Evolutionary conservation across 2,888 invertebrate species (phyloP).

Genomic region (Rhimphoctona megacephalus): DNA sequence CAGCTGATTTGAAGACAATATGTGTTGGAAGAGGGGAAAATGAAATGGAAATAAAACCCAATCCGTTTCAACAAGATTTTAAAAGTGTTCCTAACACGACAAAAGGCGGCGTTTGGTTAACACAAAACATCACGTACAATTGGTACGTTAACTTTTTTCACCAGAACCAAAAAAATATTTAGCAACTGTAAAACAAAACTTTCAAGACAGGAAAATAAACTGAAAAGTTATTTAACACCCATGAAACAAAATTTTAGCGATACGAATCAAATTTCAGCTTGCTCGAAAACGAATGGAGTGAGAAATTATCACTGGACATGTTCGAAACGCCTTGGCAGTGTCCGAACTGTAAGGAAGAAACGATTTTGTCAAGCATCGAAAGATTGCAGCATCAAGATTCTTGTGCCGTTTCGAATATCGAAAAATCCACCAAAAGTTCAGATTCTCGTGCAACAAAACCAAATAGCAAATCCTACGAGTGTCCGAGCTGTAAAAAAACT

Average conservation of each 20-base stretch:
- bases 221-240: neutral
- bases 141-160: conserved; percentile 86
- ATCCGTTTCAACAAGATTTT: conserved; percentile 91
- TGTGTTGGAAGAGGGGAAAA: conserved; percentile 86
- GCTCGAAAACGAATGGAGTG: conserved; percentile 89
- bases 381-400: conserved; percentile 90
- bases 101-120: conserved; percentile 94
- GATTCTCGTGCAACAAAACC: conserved; percentile 82
- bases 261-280: conserved; percentile 85
- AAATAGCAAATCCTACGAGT: conserved; percentile 89
- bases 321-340: conserved; percentile 90
- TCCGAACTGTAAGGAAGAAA: conserved; percentile 88
- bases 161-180: neutral
- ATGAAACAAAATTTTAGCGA: neutral
- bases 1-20: conserved; percentile 93
- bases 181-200: neutral
- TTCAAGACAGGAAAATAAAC: neutral
- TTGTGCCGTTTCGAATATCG: conserved; percentile 82
- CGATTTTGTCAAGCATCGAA: conserved; percentile 89
- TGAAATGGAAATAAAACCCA: conserved; percentile 85
- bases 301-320: conserved; percentile 87
- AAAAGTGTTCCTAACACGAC: conserved; percentile 87
- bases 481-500: conserved; percentile 89
- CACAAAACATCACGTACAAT: conserved; percentile 93
- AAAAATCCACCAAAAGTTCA: conserved; percentile 77